phyloP scores from a whole-genome alignment of 2,888 invertebrate species.

The Apamea epomidion region DNA sequence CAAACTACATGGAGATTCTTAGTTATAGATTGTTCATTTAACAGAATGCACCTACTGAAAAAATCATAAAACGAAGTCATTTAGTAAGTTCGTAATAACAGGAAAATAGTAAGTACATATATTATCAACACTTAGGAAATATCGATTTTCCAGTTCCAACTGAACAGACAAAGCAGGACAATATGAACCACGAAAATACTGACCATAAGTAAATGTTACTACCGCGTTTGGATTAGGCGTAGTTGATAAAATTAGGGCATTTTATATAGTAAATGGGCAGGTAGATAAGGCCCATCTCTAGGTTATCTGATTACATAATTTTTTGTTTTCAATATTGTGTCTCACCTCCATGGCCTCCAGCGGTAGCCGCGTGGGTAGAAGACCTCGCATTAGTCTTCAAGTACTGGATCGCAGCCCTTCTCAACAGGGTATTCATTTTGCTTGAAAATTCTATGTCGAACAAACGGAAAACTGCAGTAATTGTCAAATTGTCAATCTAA shows the following conservation, averaged over 20 bases:
- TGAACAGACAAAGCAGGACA: slow-evolving; percentile 5
- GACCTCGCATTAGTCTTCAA: slow-evolving; percentile 85
- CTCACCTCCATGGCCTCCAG: slow-evolving; percentile 87
- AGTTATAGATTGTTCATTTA: neutral
- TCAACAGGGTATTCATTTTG: slow-evolving; percentile 88
- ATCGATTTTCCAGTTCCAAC: neutral
- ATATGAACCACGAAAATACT: neutral
- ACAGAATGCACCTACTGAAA: neutral
- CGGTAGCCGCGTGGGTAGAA: slow-evolving; percentile 83
- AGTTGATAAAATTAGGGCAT: slow-evolving; percentile 21
- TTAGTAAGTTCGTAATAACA: neutral
- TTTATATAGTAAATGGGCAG: slow-evolving; percentile 18
- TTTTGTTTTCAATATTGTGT: slow-evolving; percentile 55
- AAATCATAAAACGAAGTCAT: neutral
- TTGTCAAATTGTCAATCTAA: slow-evolving; percentile 27
- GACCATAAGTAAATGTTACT: neutral
- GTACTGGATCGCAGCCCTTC: slow-evolving; percentile 85
- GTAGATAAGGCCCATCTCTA: slow-evolving; percentile 74
- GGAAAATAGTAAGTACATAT: neutral
- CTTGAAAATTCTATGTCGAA: neutral
- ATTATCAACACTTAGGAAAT: neutral
- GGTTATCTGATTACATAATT: slow-evolving; percentile 89
- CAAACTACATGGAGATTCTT: neutral
- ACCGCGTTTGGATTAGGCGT: neutral
- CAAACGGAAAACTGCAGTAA: slow-evolving; percentile 24